Evolutionary conservation across 2,797 vertebrate species (phyloP), one percentile per base, ranked within the genome.

Genomic region (Chelonia mydas): DNA sequence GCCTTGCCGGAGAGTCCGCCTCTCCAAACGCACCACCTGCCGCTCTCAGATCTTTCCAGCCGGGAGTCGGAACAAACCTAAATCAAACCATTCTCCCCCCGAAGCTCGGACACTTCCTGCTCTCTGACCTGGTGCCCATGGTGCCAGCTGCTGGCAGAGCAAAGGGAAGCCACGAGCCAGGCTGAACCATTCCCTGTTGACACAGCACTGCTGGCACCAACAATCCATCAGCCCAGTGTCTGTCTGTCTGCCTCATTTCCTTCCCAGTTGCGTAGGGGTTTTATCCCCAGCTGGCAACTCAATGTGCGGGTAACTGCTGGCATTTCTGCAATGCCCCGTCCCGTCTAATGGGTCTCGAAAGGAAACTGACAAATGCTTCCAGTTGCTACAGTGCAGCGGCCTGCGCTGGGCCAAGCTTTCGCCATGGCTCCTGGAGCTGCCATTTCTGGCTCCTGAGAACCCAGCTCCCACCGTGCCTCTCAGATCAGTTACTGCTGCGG

Each of bases 361-460:
- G 65, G 65, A n/a, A 37, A 68, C 17, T 10, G 65, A 68, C n/a
- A 61, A 68, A 19, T 4, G 33, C 31, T 17, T 19, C 25, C 76
- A 16, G 76, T 49, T 27, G 31, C 45, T 31, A 17, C 45, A 78
- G 25, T 31, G 11, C 76, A 15, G 76, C 25, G 5, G 76, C 17
- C 33, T n/a, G 33, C 4, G 15, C 61, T 17, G 33, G 59, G 59
- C 28, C 13, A 61, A 31, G 12, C 59, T 15, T 31, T 33, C 28
- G 8, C 31, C 31, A 61, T 2, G 2, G 61, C 33, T n/a, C 33
- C 33, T 2, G 1, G 33, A 21, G 19, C 19, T 11, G n/a, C 5
- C 65, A 33, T 19, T 37, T 68, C 65, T 19, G 1, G 65, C 65
- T 19, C 33, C 33, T 19, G 61, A 68, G 65, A 72, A 37, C n/a